phyloP scores from a whole-genome alignment of 1,140 invertebrate species.

The Holcopasites calliopsidis region DNA sequence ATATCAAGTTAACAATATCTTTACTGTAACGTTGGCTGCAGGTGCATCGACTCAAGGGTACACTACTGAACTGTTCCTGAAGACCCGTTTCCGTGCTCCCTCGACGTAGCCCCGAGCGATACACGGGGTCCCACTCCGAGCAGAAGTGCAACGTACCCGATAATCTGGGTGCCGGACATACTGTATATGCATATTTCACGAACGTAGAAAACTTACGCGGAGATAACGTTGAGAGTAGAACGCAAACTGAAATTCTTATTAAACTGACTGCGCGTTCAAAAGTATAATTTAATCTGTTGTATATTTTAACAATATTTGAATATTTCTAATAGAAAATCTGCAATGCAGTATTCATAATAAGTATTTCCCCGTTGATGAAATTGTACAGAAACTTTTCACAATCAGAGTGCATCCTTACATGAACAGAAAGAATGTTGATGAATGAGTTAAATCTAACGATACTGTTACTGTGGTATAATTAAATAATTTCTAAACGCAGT shows the following conservation, averaged over 20 bases:
- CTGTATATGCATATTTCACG: conserved; percentile 19
- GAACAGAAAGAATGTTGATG: too few relatives aligned
- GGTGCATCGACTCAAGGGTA: neutral
- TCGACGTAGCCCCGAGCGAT: conserved; percentile 42
- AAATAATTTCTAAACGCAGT: neutral
- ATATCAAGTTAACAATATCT: too few relatives aligned
- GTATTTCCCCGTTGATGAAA: neutral
- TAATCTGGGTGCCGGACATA: conserved; percentile 32
- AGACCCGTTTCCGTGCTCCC: conserved; percentile 50
- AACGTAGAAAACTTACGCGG: conserved; percentile 4
- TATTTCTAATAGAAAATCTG: neutral
- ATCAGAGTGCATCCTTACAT: neutral
- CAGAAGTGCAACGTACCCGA: conserved; percentile 50
- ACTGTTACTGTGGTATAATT: neutral
- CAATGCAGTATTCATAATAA: too few relatives aligned
- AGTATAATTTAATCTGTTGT: neutral
- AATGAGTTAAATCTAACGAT: neutral
- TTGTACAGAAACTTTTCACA: neutral
- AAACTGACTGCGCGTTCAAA: neutral
- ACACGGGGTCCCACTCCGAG: conserved; percentile 36
- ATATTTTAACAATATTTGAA: neutral
- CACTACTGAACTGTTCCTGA: conserved; percentile 36
- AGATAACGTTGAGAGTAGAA: neutral
- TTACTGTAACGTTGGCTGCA: neutral
- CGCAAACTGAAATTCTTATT: neutral